Evolutionary conservation across 2,888 invertebrate genomes (phyloP).

Genomic region (Synanthedon formicaeformis): DNA sequence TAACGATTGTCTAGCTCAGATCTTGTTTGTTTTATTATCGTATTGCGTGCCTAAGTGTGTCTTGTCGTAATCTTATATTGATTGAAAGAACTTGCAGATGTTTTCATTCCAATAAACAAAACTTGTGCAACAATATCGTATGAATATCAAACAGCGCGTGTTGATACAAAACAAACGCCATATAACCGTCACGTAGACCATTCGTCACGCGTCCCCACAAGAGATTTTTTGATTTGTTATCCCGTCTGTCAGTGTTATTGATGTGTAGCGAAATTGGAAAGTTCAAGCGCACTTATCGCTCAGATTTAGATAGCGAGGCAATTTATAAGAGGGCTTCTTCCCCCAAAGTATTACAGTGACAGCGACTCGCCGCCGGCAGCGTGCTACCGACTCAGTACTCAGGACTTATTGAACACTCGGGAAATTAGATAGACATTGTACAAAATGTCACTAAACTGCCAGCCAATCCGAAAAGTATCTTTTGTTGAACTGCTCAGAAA

Average conservation of each 20-base stretch:
- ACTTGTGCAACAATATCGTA: conserved; percentile 1
- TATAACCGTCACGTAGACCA: conserved; percentile 8
- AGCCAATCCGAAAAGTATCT: no score
- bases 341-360: conserved; percentile 55
- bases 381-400: conserved; percentile 1
- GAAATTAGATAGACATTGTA: background rate
- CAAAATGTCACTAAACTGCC: no score
- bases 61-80: no score
- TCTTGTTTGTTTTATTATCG: no score
- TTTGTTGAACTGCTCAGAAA: no score
- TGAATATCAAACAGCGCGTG: conserved; percentile 11
- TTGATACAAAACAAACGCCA: background rate
- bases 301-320: conserved; percentile 67
- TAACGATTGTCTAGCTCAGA: no score
- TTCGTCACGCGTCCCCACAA: conserved; percentile 33
- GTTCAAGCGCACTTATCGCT: conserved; percentile 65
- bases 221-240: conserved; percentile 63
- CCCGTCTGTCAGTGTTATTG: conserved; percentile 63
- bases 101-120: conserved; percentile 3
- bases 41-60: no score
- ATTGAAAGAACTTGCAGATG: background rate
- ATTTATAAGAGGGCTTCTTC: conserved; percentile 62
- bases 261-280: conserved; percentile 70
- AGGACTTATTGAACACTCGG: background rate
- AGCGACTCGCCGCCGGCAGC: conserved; percentile 17